Conservation (phyloP, 2,113 vertebrate species). For the Hippocampus guttulatus region DNA sequence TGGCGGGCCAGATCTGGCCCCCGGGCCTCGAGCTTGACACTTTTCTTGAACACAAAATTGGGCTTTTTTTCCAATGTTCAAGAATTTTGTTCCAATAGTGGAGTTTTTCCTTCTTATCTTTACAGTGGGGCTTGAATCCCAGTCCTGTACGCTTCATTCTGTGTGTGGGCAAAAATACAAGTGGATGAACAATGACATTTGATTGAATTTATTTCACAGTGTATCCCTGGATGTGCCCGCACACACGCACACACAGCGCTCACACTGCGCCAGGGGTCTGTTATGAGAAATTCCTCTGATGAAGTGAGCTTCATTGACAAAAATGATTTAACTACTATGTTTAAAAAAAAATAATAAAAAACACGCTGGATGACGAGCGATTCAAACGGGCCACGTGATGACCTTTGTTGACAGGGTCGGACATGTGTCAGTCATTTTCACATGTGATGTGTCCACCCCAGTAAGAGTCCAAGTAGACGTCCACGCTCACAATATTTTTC, state of each 20-base stretch:
- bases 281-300: slow-evolving; percentile 30
- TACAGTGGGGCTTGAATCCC: not conserved
- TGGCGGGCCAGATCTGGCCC: no score
- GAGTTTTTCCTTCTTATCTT: not conserved
- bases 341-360: slow-evolving; percentile 18
- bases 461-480: slow-evolving; percentile 7
- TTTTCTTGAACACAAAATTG: no score
- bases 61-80: no score
- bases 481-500: slow-evolving; percentile 21
- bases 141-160: not conserved
- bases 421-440: slow-evolving; percentile 5
- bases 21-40: no score
- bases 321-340: slow-evolving; percentile 30
- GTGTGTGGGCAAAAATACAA: slow-evolving; percentile 50
- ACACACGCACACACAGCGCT: slow-evolving; percentile 1
- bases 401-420: slow-evolving; percentile 12
- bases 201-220: slow-evolving; percentile 65
- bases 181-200: slow-evolving; percentile 52
- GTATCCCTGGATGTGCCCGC: slow-evolving; percentile 48
- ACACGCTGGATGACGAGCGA: slow-evolving; percentile 42
- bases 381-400: slow-evolving; percentile 35
- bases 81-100: not conserved
- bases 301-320: slow-evolving; percentile 51
- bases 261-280: slow-evolving; percentile 9
- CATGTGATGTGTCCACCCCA: slow-evolving; percentile 11